Evolutionary conservation across 2,888 invertebrate species (phyloP).

Genomic region (Tinea semifulvella): DNA sequence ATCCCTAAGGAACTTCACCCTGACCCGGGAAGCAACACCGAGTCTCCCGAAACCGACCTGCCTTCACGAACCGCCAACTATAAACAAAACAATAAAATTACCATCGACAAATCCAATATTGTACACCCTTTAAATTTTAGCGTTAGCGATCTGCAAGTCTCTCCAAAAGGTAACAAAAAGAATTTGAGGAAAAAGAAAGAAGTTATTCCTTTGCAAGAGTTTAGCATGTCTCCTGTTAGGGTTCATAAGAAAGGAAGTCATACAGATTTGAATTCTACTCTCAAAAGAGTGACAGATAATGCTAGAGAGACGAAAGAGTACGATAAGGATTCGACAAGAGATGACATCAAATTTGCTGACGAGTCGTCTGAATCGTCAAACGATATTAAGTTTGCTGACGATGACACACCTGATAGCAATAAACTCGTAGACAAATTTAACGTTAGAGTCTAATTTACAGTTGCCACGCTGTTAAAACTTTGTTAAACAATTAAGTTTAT

Average conservation of each 20-base stretch:
- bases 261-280: constrained; percentile 40
- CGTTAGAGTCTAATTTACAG: constrained; percentile 39
- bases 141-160: constrained; percentile 52
- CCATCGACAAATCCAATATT: constrained; percentile 47
- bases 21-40: constrained; percentile 73
- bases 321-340: constrained; percentile 26
- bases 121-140: constrained; percentile 62
- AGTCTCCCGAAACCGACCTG: constrained; percentile 70
- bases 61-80: constrained; percentile 43
- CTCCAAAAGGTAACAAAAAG: constrained; percentile 42
- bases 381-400: constrained; percentile 51
- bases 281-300: constrained; percentile 72
- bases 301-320: constrained; percentile 74
- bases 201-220: constrained; percentile 50
- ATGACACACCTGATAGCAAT: constrained; percentile 59
- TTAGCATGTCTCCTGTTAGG: constrained; percentile 45
- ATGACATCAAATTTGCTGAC: constrained; percentile 68
- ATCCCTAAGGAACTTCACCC: constrained; percentile 54
- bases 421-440: constrained; percentile 47
- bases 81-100: constrained; percentile 45
- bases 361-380: constrained; percentile 70
- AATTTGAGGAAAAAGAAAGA: constrained; percentile 39
- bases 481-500: no score
- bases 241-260: constrained; percentile 41
- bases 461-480: no score